Evolutionary conservation across 2,888 invertebrate species (phyloP), one percentile per base, ranked within the genome.

Genomic region (Lithophane ornitopus): DNA sequence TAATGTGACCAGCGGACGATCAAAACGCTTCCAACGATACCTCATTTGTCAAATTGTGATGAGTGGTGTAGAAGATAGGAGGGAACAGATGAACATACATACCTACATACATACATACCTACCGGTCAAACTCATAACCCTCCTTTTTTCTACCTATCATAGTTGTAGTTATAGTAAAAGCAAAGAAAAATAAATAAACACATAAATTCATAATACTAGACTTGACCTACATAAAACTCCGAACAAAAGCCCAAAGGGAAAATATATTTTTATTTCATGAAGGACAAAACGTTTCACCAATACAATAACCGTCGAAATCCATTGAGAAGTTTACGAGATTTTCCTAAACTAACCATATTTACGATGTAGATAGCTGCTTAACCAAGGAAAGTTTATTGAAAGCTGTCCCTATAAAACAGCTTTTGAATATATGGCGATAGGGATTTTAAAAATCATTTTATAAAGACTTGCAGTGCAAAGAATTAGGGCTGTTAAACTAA

Each of bases 261-360:
- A 44, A 74, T 59, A 75, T 46, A 76, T 76, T 76, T 76, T 71
- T 68, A 65, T 81, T 70, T 71, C 28, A 49, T 59, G 62, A 34
- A 67, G 14, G 34, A 39, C 39, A 77, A 61, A 78, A 62, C 16
- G 14, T 46, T 34, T 67, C 39, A 28, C 1, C 54, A 41, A 26
- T 65, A 66, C 69, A 66, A 70, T 66, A 67, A 72, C 65, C 34
- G 28, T 52, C 52, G 22, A 61, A 62, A 41, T 76, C 67, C 12
- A 80, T 81, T 63, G 67, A 49, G 62, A 63, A 63, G 22, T 76
- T 81, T 76, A 76, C 22, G 67, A 65, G 67, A 68, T 80, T 81
- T 68, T 76, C 34, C 49, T 67, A 52, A 70, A 58, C 56, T 34
- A 56, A 62, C 34, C 63, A 56, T 70, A 44, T 65, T 75, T 70